phyloP scores from a whole-genome alignment of 2,797 vertebrate genomes.

The Scolopax rusticola region DNA sequence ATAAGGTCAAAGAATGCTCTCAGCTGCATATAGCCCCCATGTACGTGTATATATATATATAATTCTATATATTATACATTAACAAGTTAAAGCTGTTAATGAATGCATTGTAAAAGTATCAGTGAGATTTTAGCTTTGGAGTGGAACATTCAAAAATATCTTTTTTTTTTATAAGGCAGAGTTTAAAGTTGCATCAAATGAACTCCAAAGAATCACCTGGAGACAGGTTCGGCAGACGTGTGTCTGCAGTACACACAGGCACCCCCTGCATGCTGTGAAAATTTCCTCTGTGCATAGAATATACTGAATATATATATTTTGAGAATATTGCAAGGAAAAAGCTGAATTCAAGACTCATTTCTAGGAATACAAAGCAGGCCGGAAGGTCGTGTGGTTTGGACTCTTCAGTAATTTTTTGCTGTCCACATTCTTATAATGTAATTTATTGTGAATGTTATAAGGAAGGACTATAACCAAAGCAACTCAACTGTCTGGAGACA shows the following conservation, averaged over 20 bases:
- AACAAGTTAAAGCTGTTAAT: background rate
- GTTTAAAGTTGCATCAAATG: background rate
- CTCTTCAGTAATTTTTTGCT: constrained; percentile 38
- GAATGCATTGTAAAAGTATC: background rate
- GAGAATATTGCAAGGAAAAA: background rate
- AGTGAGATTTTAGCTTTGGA: background rate
- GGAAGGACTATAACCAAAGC: constrained; percentile 12
- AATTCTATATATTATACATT: background rate
- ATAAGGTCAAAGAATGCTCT: background rate
- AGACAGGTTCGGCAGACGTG: rapidly evolving
- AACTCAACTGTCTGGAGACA: constrained; percentile 36
- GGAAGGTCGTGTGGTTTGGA: constrained; percentile 14
- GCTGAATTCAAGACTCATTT: background rate
- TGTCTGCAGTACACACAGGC: background rate
- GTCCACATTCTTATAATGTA: background rate
- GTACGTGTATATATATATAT: rapidly evolving
- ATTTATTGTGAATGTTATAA: constrained; percentile 46
- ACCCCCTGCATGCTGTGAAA: background rate
- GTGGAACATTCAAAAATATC: rapidly evolving
- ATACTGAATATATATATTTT: background rate
- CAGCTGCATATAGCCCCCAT: background rate
- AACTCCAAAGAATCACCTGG: background rate
- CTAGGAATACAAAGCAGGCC: background rate
- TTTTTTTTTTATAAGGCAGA: background rate
- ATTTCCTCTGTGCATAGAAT: background rate